Conservation (phyloP, 2,113 vertebrate species). For the Pholis gunnellus region DNA sequence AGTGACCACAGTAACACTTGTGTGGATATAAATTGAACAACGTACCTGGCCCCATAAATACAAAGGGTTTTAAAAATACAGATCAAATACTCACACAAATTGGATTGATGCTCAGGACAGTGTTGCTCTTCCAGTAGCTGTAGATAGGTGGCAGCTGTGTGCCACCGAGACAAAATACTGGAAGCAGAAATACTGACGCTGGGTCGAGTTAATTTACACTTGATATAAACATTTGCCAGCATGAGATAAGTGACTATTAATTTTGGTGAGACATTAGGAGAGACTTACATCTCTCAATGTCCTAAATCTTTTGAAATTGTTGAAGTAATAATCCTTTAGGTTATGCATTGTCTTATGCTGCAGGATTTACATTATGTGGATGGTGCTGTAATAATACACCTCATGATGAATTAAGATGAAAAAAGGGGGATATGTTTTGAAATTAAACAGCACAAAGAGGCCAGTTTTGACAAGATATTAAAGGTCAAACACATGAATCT, state of each 20-base stretch:
- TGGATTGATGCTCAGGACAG: conserved; percentile 9
- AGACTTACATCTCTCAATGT: neutral
- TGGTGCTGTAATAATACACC: conserved; percentile 4
- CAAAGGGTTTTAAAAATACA: conserved; percentile 45
- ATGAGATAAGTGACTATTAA: neutral
- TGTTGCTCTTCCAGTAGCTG: conserved; percentile 24
- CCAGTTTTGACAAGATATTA: conserved; percentile 4
- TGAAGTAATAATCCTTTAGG: conserved; percentile 8
- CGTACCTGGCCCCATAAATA: conserved; percentile 46
- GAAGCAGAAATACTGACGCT: conserved; percentile 53
- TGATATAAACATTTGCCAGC: conserved; percentile 24
- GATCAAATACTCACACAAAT: conserved; percentile 39
- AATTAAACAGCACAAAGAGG: conserved; percentile 8
- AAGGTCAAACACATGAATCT: neutral
- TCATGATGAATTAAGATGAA: conserved; percentile 4
- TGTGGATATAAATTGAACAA: conserved; percentile 56
- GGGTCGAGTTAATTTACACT: conserved; percentile 29
- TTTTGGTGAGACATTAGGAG: neutral
- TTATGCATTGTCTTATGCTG: conserved; percentile 12
- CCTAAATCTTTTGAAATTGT: conserved; percentile 7
- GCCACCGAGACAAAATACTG: conserved; percentile 51
- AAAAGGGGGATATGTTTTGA: conserved; percentile 1
- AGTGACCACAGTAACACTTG: conserved; percentile 62
- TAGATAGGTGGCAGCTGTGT: conserved; percentile 66
- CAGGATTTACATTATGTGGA: neutral